Conservation (phyloP, 2,888 invertebrate genomes). For the Ophonus ardosiacus region DNA sequence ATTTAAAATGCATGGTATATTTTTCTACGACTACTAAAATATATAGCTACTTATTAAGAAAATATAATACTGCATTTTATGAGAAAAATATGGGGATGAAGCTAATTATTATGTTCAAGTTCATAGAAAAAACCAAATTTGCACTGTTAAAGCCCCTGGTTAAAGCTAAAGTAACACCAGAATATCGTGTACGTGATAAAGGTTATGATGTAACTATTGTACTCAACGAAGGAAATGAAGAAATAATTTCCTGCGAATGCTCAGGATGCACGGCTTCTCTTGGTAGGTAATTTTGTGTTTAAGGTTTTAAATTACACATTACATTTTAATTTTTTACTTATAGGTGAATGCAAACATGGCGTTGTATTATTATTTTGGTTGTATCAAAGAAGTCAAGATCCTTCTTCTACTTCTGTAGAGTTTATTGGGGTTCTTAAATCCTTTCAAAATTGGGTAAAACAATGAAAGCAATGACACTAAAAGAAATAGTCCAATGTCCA, state of each 20-base stretch:
- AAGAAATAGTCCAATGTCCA: background rate
- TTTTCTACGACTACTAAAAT: background rate
- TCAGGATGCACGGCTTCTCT: slow-evolving; percentile 65
- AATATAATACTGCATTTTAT: background rate
- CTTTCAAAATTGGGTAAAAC: slow-evolving; percentile 64
- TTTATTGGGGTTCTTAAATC: slow-evolving; percentile 65
- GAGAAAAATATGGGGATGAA: background rate
- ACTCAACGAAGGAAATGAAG: slow-evolving; percentile 63
- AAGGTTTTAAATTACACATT: slow-evolving; percentile 65
- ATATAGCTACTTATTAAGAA: background rate
- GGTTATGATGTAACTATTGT: slow-evolving; percentile 49
- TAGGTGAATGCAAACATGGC: slow-evolving; percentile 66
- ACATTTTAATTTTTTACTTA: slow-evolving; percentile 50
- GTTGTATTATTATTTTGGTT: background rate
- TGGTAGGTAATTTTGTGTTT: slow-evolving; percentile 49
- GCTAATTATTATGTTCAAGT: background rate
- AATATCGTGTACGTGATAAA: slow-evolving; percentile 49
- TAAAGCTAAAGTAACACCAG: slow-evolving; percentile 48
- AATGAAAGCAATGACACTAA: slow-evolving; percentile 33
- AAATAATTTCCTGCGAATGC: slow-evolving; percentile 63
- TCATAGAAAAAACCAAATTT: background rate
- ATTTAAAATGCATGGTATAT: background rate
- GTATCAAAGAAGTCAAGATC: slow-evolving; percentile 65
- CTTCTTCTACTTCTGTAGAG: slow-evolving; percentile 62
- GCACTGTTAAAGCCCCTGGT: background rate